Conservation (phyloP, 2,888 invertebrate genomes). For the Tenthredo amoena region DNA sequence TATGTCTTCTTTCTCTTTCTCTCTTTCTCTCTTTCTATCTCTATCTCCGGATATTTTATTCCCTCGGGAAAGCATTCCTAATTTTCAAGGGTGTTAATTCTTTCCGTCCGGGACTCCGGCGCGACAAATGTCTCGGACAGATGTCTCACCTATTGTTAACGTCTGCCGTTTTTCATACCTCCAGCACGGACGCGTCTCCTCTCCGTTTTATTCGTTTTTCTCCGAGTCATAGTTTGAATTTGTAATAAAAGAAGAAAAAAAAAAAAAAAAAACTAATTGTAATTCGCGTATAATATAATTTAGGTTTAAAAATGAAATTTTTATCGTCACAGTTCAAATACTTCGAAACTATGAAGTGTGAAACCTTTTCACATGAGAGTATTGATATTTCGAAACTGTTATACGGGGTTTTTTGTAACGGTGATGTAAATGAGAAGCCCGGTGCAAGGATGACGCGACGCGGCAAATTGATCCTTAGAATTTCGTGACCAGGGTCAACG, state of each 20-base stretch:
- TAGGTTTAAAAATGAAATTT: not conserved
- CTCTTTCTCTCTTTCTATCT: not conserved
- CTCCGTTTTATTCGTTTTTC: not conserved
- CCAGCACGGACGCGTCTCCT: too few relatives aligned
- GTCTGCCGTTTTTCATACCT: conserved; percentile 18
- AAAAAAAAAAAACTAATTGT: not conserved
- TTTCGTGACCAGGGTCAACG: conserved; percentile 51
- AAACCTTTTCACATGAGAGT: not conserved
- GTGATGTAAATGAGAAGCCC: conserved; percentile 15
- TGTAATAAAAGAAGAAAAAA: not conserved
- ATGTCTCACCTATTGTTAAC: conserved; percentile 45
- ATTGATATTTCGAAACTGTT: not conserved
- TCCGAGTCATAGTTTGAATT: not conserved
- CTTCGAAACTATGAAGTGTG: not conserved
- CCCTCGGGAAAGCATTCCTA: conserved; percentile 49
- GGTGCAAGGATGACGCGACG: not conserved
- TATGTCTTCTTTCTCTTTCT: conserved; percentile 55
- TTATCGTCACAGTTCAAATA: not conserved
- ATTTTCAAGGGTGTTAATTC: conserved; percentile 60
- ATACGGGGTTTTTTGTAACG: conserved; percentile 18
- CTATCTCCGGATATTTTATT: conserved; percentile 28
- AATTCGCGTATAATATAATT: not conserved
- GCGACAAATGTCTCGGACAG: conserved; percentile 39
- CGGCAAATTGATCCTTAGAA: conserved; percentile 33
- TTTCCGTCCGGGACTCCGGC: conserved; percentile 14